Evolutionary conservation across 2,888 invertebrate species (phyloP), one percentile per base, ranked within the genome.

Genomic region (Caenorhabditis sp.): DNA sequence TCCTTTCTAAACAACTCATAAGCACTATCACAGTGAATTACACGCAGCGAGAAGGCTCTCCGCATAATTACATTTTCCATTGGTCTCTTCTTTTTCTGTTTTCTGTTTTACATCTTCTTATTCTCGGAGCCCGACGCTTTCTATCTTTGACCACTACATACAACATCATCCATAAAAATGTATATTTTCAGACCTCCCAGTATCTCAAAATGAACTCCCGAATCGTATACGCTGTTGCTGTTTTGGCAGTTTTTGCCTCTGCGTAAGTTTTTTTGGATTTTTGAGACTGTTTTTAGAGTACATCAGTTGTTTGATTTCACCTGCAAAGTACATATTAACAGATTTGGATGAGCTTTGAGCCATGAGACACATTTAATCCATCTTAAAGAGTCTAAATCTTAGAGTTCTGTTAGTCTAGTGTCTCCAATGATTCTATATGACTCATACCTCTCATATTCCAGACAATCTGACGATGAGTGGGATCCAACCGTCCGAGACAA

Each of bases 401-500:
- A 38, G 38, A 38, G 6, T 2, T 38, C 8, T 38, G 38, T 38
- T 38, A 6, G 4, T 38, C 38, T 12, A 38, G 38, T 10, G 12
- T 38, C 6, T 38, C 6, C 2, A 10, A 38, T 7, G 12, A n/a
- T 47, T 5, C 19, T 2, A 58, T 2, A 31, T 59, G 10, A 59
- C 10, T 61, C 38, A 41, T 12, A 41, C 24, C 61, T 35, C 31
- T 10, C n/a, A 2, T 12, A 8, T 80, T 73, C 14, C 73, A 80
- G 73, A 80, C 80, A 80, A 68, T 56, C 74, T 26, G 70, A 75
- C 22, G 75, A 81, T n/a, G 80, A 80, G 12, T 85, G 83, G 83
- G 81, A 85, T 49, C 31, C 80, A 19, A 79, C 76, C 8, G 59
- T 70, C 22, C 66, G 86, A 19, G 84, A 86, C 61, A 22, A 76